Percentiles rank a stretch among this genome's conserved stretches.
phyloP scores from a whole-genome alignment of 2,797 vertebrate genomes.

The Melopsittacus undulatus region DNA sequence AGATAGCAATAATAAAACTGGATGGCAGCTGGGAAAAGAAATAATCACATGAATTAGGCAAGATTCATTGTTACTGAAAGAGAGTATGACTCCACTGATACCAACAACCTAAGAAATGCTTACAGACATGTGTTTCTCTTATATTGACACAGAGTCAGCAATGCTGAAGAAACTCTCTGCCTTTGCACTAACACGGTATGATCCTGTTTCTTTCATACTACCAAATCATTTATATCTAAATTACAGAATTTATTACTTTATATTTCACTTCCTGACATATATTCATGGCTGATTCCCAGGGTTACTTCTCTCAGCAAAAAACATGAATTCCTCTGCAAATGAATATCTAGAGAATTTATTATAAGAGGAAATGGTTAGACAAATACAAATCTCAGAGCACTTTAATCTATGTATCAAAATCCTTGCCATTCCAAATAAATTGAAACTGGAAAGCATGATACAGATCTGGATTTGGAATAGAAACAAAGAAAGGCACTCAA shows the following conservation, averaged over 20 bases:
- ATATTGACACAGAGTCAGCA: neutral
- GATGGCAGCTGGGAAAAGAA: neutral
- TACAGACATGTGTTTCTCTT: neutral
- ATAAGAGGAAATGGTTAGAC: neutral
- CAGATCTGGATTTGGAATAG: neutral
- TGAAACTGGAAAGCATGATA: neutral
- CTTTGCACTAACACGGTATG: neutral
- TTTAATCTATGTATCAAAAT: conserved; percentile 26
- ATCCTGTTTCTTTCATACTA: neutral
- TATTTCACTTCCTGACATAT: conserved; percentile 18
- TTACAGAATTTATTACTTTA: neutral
- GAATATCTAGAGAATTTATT: conserved; percentile 15
- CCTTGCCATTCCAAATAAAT: neutral
- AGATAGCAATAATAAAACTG: neutral
- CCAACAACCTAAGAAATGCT: neutral
- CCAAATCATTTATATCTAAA: neutral
- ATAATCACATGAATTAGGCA: neutral
- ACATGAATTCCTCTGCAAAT: neutral
- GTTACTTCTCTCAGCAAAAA: neutral
- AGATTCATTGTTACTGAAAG: neutral
- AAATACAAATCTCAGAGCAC: conserved; percentile 7
- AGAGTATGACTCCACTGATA: neutral
- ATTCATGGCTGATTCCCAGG: neutral
- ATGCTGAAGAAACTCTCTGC: neutral
- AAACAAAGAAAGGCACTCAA: conserved; percentile 1